Percentiles rank a stretch among this genome's conserved stretches.
Conservation (phyloP, 2,888 invertebrate species). For the Alloplasta piceator region DNA sequence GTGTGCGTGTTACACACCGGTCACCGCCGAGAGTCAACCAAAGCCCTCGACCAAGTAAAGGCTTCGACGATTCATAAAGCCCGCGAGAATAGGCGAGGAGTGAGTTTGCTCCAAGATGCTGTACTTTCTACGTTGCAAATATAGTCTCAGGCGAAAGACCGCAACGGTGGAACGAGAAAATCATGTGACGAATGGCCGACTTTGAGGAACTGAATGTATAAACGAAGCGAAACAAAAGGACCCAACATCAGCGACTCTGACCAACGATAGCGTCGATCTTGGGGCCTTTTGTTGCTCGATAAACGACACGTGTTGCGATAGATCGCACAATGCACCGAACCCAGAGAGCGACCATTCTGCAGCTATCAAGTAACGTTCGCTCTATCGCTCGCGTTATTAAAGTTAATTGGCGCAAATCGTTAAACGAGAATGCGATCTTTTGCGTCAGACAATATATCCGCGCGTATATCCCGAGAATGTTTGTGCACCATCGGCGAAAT, state of each 20-base stretch:
- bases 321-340: no score
- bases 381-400: slow-evolving; percentile 18
- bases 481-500: slow-evolving; percentile 11
- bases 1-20: slow-evolving; percentile 56
- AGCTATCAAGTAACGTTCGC: slow-evolving; percentile 15
- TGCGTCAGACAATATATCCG: slow-evolving; percentile 21
- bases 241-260: background rate
- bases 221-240: no score
- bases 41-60: background rate
- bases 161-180: slow-evolving; percentile 5
- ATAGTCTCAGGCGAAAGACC: slow-evolving; percentile 7
- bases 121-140: no score
- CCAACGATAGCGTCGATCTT: background rate
- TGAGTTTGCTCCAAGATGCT: background rate
- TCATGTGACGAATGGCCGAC: slow-evolving; percentile 42
- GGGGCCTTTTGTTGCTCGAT: no score
- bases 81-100: background rate
- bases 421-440: slow-evolving; percentile 32
- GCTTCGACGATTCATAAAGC: background rate
- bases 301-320: no score
- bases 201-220: slow-evolving; percentile 2
- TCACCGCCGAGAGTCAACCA: slow-evolving; percentile 45
- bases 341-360: background rate
- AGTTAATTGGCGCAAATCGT: slow-evolving; percentile 45
- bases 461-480: background rate